Evolutionary conservation across 2,113 vertebrate species (phyloP), one percentile per base, ranked within the genome.

Genomic region (Fukomys damarensis): DNA sequence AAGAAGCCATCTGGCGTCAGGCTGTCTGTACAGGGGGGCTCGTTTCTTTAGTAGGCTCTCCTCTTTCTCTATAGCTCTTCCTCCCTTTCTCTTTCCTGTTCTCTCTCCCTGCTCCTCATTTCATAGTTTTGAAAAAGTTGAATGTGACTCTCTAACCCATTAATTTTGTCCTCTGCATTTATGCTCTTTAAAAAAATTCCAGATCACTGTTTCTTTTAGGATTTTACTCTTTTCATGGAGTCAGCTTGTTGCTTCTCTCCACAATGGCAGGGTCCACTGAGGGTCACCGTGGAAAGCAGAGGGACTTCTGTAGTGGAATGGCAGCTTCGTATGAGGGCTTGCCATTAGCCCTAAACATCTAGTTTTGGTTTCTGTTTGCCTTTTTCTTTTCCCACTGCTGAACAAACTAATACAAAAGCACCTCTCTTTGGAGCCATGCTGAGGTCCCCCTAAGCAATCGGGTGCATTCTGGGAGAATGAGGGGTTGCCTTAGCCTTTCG

Each of bases 1-100:
- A 99, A 99, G 99, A 99, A 99, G 99, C 99, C 99, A 99, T 99
- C 99, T 99, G 99, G 99, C 99, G 99, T 99, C 99, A 99, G 99
- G 98, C 99, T 99, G 99, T 99, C 99, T 99, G 99, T 99, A 99
- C 99, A 99, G 99, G 99, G 99, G 98, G 99, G 99, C 98, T 99
- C 98, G 98, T 98, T 99, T 99, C 99, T 99, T 99, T 99, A 99
- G 98, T 98, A 99, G 98, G 99, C 99, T 99, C 99, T 99, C 99
- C 96, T 99, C 99, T 99, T 99, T 99, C 98, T 98, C 98, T 96
- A 97, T 96, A 98, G 98, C 98, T 98, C 98, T 98, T 99, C 98
- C 98, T 98, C 98, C 97, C 97, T 97, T 98, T 97, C 98, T 98
- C 95, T 96, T 98, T 96, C 98, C 95, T 85, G 97, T 96, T 97